A percentile compares a stretch with the other conserved stretches of the same genome.
Evolutionary conservation across 1,140 invertebrate genomes (phyloP).

Genomic region (Lasioglossum baleicum): DNA sequence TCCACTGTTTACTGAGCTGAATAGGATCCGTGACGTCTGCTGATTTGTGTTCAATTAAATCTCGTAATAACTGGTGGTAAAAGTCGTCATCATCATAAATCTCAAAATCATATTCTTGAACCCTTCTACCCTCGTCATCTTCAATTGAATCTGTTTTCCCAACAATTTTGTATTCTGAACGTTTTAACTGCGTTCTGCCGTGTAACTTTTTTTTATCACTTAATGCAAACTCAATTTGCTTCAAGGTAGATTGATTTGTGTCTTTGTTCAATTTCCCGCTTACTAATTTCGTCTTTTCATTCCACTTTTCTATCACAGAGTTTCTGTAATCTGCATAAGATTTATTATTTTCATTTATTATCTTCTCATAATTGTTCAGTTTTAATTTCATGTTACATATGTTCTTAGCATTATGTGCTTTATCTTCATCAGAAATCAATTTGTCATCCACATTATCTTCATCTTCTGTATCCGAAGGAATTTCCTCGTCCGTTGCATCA

Average conservation of each 20-base stretch:
- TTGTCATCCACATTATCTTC: slow-evolving; percentile 76
- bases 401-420: slow-evolving; percentile 69
- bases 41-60: slow-evolving; percentile 95
- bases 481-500: slow-evolving; percentile 79
- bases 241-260: slow-evolving; percentile 88
- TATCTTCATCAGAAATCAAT: slow-evolving; percentile 75
- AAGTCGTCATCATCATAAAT: slow-evolving; percentile 99
- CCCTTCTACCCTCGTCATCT: slow-evolving; percentile 74
- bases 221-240: slow-evolving; percentile 93
- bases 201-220: slow-evolving; percentile 88
- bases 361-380: slow-evolving; percentile 82
- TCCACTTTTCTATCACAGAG: slow-evolving; percentile 92
- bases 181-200: slow-evolving; percentile 89
- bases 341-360: slow-evolving; percentile 83
- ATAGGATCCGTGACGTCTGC: slow-evolving; percentile 90
- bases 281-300: slow-evolving; percentile 91
- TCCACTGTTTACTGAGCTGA: slow-evolving; percentile 90
- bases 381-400: slow-evolving; percentile 82
- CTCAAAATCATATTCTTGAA: slow-evolving; percentile 88
- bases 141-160: slow-evolving; percentile 79
- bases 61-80: slow-evolving; percentile 94
- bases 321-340: slow-evolving; percentile 87
- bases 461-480: slow-evolving; percentile 78
- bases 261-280: slow-evolving; percentile 82
- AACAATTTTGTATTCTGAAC: slow-evolving; percentile 87